phyloP scores from a whole-genome alignment of 2,797 vertebrate species.

The Malacoraja senta region DNA sequence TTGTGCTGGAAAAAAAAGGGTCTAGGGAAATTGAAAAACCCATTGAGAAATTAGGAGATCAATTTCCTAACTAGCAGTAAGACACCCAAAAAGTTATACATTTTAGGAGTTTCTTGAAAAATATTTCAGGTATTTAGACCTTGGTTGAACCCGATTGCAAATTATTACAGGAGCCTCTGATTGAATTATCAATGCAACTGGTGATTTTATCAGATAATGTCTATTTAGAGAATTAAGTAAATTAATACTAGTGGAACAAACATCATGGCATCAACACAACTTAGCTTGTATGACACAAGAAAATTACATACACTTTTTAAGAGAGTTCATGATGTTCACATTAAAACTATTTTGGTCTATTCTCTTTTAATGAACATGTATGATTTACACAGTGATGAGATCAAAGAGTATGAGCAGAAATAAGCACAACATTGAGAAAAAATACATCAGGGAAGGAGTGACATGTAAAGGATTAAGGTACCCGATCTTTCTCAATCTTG shows the following conservation, averaged over 20 bases:
- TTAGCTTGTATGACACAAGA: neutral
- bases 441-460: neutral
- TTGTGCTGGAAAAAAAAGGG: too few relatives aligned
- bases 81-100: too few relatives aligned
- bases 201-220: constrained; percentile 3
- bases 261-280: too few relatives aligned
- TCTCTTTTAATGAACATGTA: neutral
- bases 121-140: neutral
- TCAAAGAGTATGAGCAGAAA: neutral
- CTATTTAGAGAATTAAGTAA: neutral
- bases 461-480: neutral
- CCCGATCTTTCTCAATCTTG: neutral
- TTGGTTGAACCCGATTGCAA: neutral
- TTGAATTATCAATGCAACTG: neutral
- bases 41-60: too few relatives aligned
- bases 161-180: neutral
- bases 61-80: too few relatives aligned
- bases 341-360: neutral
- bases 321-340: neutral
- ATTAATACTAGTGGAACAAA: neutral
- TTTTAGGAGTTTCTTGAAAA: too few relatives aligned
- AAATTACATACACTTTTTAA: neutral
- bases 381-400: neutral
- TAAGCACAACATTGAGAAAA: neutral
- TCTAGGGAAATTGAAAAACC: too few relatives aligned